phyloP scores from a whole-genome alignment of 2,888 invertebrate genomes.

The Scaptomyza parva region DNA sequence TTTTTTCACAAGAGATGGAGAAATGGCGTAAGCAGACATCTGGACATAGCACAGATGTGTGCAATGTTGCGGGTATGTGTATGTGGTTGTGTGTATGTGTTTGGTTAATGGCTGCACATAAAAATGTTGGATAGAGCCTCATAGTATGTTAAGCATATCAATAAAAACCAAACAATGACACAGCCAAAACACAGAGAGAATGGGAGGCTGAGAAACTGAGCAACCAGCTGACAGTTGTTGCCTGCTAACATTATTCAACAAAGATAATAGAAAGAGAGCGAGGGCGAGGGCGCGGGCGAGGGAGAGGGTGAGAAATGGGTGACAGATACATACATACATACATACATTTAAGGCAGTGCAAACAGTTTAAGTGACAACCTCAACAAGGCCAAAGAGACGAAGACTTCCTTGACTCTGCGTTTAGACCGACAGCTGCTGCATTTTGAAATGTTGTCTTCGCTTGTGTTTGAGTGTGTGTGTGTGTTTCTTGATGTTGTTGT shows the following conservation, averaged over 20 bases:
- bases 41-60: constrained; percentile 19
- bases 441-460: constrained; percentile 11
- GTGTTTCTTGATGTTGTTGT: constrained; percentile 4
- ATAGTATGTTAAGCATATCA: constrained; percentile 62
- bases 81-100: constrained; percentile 4
- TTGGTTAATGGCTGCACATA: constrained; percentile 49
- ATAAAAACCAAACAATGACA: constrained; percentile 54
- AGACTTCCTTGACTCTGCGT: not conserved
- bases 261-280: too few species aligned
- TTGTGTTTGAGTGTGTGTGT: constrained; percentile 1
- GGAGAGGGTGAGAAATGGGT: not conserved
- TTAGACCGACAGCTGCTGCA: constrained; percentile 25
- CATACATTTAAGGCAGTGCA: constrained; percentile 11
- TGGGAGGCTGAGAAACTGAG: not conserved
- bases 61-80: constrained; percentile 12
- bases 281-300: too few species aligned
- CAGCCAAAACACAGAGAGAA: constrained; percentile 9
- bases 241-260: not conserved
- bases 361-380: constrained; percentile 48
- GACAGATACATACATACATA: too few species aligned
- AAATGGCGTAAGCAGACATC: constrained; percentile 23
- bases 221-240: not conserved
- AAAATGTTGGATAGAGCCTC: constrained; percentile 39
- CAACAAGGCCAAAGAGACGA: constrained; percentile 16
- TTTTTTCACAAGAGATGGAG: constrained; percentile 7